phyloP scores from a whole-genome alignment of 53 echinoderm and acorn worm genomes.

The Arbacia lixula region DNA sequence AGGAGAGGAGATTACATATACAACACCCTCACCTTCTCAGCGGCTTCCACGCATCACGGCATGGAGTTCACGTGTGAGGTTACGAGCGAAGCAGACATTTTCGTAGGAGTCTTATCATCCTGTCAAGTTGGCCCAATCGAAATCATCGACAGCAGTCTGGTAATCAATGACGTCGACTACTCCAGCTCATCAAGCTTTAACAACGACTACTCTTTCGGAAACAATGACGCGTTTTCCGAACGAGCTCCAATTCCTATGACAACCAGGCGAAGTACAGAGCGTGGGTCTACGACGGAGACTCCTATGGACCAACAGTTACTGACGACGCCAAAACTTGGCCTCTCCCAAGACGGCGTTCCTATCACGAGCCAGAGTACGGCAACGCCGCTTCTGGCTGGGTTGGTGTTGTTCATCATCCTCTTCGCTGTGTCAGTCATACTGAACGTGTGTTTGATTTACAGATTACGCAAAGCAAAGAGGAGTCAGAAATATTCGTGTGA shows the following conservation, averaged over 20 bases:
- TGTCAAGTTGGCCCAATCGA: conserved; percentile 45
- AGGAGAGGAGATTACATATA: neutral
- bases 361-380: neutral
- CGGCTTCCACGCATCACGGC: conserved; percentile 1
- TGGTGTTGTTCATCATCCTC: neutral
- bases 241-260: neutral
- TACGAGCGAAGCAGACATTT: conserved; percentile 20
- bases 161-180: neutral
- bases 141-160: neutral
- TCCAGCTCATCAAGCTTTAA: conserved; percentile 15
- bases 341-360: conserved; percentile 3
- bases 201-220: neutral
- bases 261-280: neutral
- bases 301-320: too few relatives aligned
- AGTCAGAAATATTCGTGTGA: neutral
- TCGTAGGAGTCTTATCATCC: neutral
- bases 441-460: neutral
- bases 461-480: neutral
- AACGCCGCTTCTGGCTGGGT: neutral
- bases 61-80: conserved; percentile 56
- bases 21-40: conserved; percentile 23
- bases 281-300: too few relatives aligned
- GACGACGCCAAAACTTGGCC: neutral
- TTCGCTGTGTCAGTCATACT: conserved; percentile 1
- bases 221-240: neutral